Evolutionary conservation across 2,113 vertebrate genomes (phyloP), one percentile per base, ranked within the genome.

Genomic region (Scomber scombrus): DNA sequence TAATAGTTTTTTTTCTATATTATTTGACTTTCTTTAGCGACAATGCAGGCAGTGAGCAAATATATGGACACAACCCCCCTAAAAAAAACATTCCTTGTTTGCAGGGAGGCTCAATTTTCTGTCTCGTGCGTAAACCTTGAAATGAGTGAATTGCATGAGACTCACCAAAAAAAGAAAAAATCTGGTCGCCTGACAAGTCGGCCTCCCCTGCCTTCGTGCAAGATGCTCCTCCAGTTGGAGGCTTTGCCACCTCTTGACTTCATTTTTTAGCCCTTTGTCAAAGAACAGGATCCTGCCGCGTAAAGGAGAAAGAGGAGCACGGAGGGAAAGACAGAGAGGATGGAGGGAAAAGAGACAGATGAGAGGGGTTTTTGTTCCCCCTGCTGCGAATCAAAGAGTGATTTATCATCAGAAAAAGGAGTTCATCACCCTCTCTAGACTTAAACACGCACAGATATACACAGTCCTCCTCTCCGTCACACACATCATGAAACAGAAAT

Each of bases 261-360:
- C 88, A 89, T 92, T 92, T 90, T 91, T 91, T 82, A 86, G 75
- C 62, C 81, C 69, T 84, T 92, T 86, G 89, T 93, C 81, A 90
- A 72, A 84, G 78, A 84, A 46, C 75, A 79, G 64, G 2, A 16
- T 66, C 90, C 88, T 15, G 76, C 71, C 2, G 83, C 0, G 84
- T 63, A 50, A 76, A 89, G 80, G 88, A 90, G 88, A 79, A 76
- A 71, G 77, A 79, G 68, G 63, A 81, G 12, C 63, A 52, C 58
- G 3, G 21, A 66, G 75, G 55, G 78, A 70, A 47, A 57, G 72
- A 29, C 19, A 15, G 21, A 34, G 60, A 47, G 65, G 66, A 63
- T 11, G 49, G 56, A 29, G 23, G 55, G 31, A 31, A 11, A 46
- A 34, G 66, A 89, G 88, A 88, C 81, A 0, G 85, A 86, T 89